Percentiles rank a stretch among this genome's conserved stretches.
Conservation (phyloP, 2,797 vertebrate genomes). For the Micrastur ruficollis region DNA sequence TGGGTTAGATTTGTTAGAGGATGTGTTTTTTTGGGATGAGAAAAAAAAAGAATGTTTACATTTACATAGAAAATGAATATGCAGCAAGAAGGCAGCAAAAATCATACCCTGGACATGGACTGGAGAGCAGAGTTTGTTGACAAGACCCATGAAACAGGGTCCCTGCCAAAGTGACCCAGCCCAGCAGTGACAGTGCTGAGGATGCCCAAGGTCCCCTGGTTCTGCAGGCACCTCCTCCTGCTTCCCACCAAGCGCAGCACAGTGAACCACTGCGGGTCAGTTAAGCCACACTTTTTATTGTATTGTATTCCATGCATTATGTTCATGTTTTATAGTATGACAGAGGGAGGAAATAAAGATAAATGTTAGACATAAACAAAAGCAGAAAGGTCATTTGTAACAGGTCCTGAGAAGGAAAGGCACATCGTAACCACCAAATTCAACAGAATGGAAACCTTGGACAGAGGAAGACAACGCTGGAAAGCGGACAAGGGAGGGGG, state of each 20-base stretch:
- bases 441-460: conserved; percentile 34
- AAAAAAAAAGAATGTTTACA: neutral
- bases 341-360: neutral
- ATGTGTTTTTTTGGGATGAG: neutral
- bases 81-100: neutral
- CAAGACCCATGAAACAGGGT: neutral
- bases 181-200: neutral
- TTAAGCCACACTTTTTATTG: conserved; percentile 64
- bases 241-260: neutral
- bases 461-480: conserved; percentile 14
- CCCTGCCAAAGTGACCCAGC: neutral
- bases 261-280: neutral
- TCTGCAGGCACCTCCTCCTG: neutral
- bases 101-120: neutral
- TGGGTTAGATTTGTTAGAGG: neutral
- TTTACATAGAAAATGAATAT: neutral
- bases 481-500: neutral
- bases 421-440: conserved; percentile 68
- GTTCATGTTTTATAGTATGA: conserved; percentile 43
- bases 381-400: conserved; percentile 53
- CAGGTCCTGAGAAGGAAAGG: conserved; percentile 78
- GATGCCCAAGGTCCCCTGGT: neutral
- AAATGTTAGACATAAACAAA: conserved; percentile 49
- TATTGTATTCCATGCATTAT: conserved; percentile 57
- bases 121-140: neutral